Evolutionary conservation across 1,140 invertebrate genomes (phyloP).

Genomic region (Paraescarpia echinospica): DNA sequence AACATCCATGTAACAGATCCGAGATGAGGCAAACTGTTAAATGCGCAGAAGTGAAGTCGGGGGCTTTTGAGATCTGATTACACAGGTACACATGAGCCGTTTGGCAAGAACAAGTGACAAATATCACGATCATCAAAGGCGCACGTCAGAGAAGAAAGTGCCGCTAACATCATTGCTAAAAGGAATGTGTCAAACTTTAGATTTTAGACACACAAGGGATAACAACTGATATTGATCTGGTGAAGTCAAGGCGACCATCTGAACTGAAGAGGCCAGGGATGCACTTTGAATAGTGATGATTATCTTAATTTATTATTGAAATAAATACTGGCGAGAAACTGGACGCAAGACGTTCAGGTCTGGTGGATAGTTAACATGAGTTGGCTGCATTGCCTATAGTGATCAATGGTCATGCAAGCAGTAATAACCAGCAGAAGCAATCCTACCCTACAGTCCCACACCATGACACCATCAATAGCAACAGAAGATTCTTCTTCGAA

Average conservation of each 20-base stretch:
- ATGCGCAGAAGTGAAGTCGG: not conserved
- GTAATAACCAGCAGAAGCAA: not conserved
- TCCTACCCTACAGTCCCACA: too few relatives aligned
- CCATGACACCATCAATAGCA: not conserved
- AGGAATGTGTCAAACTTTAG: slow-evolving; percentile 5
- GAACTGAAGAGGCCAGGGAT: not conserved
- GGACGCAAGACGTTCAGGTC: not conserved
- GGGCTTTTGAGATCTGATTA: not conserved
- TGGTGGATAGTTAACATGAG: not conserved
- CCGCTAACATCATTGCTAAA: not conserved
- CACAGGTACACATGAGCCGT: not conserved
- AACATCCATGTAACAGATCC: not conserved
- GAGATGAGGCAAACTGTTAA: not conserved
- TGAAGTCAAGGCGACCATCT: not conserved
- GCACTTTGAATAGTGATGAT: not conserved
- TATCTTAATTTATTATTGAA: not conserved
- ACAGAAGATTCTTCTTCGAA: not conserved
- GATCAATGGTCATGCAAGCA: not conserved
- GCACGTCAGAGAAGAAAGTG: not conserved
- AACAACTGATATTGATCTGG: not conserved
- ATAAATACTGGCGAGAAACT: not conserved
- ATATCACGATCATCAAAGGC: not conserved
- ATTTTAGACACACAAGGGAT: not conserved
- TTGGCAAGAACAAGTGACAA: not conserved
- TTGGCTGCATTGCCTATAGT: not conserved